A percentile compares a stretch with the other conserved stretches of the same genome.
These are phyloP conservation scores for Beroe forskalii DNA, from an alignment of 37 sponge, comb jelly and placozoan species.

Conservation along the genomic window DNA sequence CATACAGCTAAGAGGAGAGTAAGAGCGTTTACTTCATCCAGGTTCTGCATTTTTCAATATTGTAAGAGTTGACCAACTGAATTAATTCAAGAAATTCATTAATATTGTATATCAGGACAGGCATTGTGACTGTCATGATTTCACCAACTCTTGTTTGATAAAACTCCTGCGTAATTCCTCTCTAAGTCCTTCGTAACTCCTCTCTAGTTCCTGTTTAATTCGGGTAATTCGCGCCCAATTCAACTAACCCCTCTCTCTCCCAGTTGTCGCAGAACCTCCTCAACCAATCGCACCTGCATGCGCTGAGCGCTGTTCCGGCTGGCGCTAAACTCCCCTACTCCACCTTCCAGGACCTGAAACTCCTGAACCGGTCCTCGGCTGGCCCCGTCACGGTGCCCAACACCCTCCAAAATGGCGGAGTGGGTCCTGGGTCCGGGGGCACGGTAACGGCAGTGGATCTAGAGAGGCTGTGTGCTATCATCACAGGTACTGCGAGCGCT, in stretches of 20 bases:
- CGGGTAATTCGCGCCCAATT: too few relatives aligned
- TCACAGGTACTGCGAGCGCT: too few relatives aligned
- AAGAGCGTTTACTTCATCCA: too few relatives aligned
- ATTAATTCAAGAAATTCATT: too few relatives aligned
- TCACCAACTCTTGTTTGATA: too few relatives aligned
- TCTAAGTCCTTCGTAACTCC: too few relatives aligned
- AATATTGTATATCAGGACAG: too few relatives aligned
- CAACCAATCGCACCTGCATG: conserved; percentile 40
- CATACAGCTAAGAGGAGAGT: conserved; percentile 20
- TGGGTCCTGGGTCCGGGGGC: background rate
- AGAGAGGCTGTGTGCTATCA: conserved; percentile 21
- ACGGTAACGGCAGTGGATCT: background rate
- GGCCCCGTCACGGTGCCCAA: background rate
- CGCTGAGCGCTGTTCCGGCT: background rate
- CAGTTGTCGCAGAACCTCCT: conserved; percentile 10
- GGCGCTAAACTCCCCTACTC: background rate
- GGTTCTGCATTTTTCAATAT: too few relatives aligned
- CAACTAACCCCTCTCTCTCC: background rate
- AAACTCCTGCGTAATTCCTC: too few relatives aligned
- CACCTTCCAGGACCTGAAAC: conserved; percentile 40
- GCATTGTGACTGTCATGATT: too few relatives aligned
- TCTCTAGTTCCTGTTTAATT: too few relatives aligned
- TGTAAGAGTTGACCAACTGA: too few relatives aligned
- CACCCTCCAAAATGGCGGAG: conserved; percentile 5
- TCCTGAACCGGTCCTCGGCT: conserved; percentile 16